A percentile compares a stretch with the other conserved stretches of the same genome.
Evolutionary conservation across 2,113 vertebrate genomes (phyloP).

Genomic region (Sceloporus undulatus): DNA sequence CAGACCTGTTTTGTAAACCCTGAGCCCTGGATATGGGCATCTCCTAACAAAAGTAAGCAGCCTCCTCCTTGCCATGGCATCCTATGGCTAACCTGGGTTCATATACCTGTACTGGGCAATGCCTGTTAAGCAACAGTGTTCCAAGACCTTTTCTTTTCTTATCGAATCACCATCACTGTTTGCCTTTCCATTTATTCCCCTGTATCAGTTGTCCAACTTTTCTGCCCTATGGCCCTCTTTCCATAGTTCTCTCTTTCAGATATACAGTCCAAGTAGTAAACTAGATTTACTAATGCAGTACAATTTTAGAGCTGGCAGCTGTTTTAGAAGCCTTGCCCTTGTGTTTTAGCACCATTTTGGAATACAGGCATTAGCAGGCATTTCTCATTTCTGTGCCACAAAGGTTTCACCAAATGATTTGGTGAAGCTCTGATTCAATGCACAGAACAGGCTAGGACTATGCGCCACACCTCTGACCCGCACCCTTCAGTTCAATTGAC

Average conservation of each 20-base stretch:
- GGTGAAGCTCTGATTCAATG: no score
- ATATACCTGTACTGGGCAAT: neutral
- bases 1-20: neutral
- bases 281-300: neutral
- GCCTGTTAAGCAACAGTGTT: neutral
- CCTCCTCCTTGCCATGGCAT: neutral
- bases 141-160: neutral
- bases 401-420: no score
- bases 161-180: neutral
- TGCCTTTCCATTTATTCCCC: neutral
- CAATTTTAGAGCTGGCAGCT: neutral
- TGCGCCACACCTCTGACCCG: no score
- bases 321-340: neutral
- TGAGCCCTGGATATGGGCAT: neutral
- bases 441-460: no score
- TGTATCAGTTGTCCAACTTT: neutral
- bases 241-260: neutral
- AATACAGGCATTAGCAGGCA: neutral
- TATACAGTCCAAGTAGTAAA: neutral
- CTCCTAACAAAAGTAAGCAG: slow-evolving; percentile 8
- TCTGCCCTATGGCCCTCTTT: neutral
- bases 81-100: neutral
- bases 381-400: neutral
- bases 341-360: neutral
- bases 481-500: neutral